Percentiles rank a stretch among this genome's conserved stretches.
Evolutionary conservation across 1,140 invertebrate species (phyloP).

Genomic region (Drosophila tsacasi): DNA sequence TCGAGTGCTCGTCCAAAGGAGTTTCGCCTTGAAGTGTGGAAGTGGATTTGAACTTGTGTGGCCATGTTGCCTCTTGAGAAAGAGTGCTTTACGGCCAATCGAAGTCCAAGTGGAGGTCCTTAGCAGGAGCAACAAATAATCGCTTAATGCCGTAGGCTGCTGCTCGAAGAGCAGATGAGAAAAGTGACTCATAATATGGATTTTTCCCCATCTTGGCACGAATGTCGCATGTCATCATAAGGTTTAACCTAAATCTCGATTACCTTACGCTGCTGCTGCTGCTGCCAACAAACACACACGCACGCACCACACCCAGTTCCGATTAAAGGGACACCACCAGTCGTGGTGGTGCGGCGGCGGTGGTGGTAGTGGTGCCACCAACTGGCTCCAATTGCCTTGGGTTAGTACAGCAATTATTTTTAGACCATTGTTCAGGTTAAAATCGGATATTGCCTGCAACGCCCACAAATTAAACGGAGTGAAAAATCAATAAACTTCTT

Average conservation of each 20-base stretch:
- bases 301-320: constrained; percentile 75
- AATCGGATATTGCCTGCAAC: constrained; percentile 44
- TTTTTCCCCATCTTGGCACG: constrained; percentile 62
- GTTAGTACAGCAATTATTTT: constrained; percentile 42
- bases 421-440: constrained; percentile 36
- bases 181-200: constrained; percentile 76
- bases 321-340: constrained; percentile 23
- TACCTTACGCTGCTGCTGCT: constrained; percentile 47
- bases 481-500: constrained; percentile 68
- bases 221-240: constrained; percentile 83
- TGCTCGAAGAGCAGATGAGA: constrained; percentile 27
- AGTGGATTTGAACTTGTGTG: constrained; percentile 69
- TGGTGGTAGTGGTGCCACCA: constrained; percentile 13
- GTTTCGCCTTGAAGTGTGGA: constrained; percentile 70
- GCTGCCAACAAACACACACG: constrained; percentile 39
- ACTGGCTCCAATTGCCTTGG: constrained; percentile 20
- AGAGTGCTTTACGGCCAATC: constrained; percentile 43
- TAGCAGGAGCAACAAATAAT: constrained; percentile 47
- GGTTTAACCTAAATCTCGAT: constrained; percentile 79
- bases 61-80: constrained; percentile 48
- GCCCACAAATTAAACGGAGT: constrained; percentile 30
- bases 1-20: constrained; percentile 63
- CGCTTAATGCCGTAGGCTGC: constrained; percentile 11
- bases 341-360: not conserved
- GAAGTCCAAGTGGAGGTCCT: constrained; percentile 45